These are phyloP conservation scores for Hyposoter dolosus DNA, from an alignment of 2,888 invertebrate genomes.

Conservation along the genomic window DNA sequence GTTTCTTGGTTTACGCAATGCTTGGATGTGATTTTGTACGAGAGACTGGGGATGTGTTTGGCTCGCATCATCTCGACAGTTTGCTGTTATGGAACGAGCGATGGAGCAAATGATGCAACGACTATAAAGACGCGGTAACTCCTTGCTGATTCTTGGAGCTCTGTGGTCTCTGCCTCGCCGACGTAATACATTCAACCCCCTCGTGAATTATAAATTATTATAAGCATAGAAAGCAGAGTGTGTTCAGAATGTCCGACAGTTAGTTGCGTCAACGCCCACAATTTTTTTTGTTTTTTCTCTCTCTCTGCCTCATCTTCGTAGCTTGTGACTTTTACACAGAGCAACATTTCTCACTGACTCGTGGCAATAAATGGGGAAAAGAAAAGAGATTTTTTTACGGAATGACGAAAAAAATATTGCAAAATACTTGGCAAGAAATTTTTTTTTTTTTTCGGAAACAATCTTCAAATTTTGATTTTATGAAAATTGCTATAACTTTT, in stretches of 20 bases:
- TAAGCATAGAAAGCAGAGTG: slow-evolving; percentile 36
- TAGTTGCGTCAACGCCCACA: slow-evolving; percentile 25
- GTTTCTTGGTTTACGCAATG: not conserved
- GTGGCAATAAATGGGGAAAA: not conserved
- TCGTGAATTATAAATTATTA: slow-evolving; percentile 63
- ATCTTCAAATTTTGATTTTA: too few species aligned
- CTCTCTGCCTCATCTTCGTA: not conserved
- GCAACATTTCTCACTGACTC: not conserved
- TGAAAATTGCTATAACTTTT: too few species aligned
- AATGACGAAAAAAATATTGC: not conserved
- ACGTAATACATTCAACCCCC: slow-evolving; percentile 4
- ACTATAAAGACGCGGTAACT: slow-evolving; percentile 58
- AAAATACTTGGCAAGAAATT: too few species aligned
- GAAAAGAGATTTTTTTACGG: not conserved
- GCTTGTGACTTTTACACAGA: not conserved
- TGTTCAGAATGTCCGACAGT: slow-evolving; percentile 48
- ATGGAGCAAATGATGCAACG: slow-evolving; percentile 53
- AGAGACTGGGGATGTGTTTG: not conserved
- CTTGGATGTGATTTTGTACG: slow-evolving; percentile 22
- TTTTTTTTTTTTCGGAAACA: too few species aligned
- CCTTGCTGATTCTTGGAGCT: slow-evolving; percentile 19
- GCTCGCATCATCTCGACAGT: slow-evolving; percentile 2
- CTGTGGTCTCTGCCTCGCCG: slow-evolving; percentile 4
- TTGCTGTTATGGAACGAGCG: slow-evolving; percentile 37
- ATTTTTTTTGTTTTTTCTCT: slow-evolving; percentile 6